Conservation (phyloP, 2,888 invertebrate genomes). For the Drosophila borealis region DNA sequence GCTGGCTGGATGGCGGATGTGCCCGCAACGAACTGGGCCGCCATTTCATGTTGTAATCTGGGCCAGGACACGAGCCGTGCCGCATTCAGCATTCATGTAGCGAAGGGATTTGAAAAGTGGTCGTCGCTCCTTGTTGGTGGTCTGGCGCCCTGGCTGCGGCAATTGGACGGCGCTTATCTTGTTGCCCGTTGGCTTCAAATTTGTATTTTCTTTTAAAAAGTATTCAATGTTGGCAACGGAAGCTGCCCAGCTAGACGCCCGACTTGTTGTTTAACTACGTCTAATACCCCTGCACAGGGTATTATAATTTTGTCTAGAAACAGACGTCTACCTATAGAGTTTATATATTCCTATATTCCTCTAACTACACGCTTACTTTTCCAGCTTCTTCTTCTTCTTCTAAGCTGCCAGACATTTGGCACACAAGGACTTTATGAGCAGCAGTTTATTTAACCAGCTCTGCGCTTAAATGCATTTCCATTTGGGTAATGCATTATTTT, state of each 20-base stretch:
- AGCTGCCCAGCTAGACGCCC: conserved; percentile 25
- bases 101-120: conserved; percentile 49
- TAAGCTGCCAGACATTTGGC: conserved; percentile 21
- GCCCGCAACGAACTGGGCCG: conserved; percentile 55
- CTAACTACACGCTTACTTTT: too few relatives aligned
- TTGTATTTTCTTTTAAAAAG: conserved; percentile 69
- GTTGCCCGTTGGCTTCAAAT: conserved; percentile 52
- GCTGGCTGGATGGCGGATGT: conserved; percentile 59
- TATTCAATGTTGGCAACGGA: conserved; percentile 56
- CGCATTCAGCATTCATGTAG: conserved; percentile 54
- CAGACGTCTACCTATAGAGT: too few relatives aligned
- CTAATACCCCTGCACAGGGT: too few relatives aligned
- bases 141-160: conserved; percentile 18
- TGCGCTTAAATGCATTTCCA: conserved; percentile 25
- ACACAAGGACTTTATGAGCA: not conserved
- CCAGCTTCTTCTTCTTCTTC: conserved; percentile 2
- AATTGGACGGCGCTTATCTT: conserved; percentile 63
- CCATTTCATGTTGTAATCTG: conserved; percentile 70
- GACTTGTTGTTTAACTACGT: not conserved
- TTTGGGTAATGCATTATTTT: conserved; percentile 23
- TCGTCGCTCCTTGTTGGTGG: conserved; percentile 30
- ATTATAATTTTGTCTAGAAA: too few relatives aligned
- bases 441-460: not conserved
- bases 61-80: conserved; percentile 57
- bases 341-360: too few relatives aligned